Evolutionary conservation across 2,888 invertebrate genomes (phyloP), one percentile per base, ranked within the genome.

Genomic region (Polydrusus tereticollis): DNA sequence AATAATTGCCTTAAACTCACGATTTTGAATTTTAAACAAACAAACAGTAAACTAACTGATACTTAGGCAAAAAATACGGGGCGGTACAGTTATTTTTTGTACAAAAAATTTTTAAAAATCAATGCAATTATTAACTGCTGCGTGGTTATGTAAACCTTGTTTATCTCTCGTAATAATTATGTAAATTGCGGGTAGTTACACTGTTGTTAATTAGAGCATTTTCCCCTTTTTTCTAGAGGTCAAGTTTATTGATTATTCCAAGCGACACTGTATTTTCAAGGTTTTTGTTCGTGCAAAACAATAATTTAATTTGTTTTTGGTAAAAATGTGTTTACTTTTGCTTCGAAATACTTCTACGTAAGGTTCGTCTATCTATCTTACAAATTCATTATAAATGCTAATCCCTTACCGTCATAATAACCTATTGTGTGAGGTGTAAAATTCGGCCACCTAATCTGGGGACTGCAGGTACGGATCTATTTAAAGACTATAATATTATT

Each of bases 181-280:
- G 55, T 12, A 57, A 57, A 66, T 58, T 58, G 45, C 43, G 21
- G n/a, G 21, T 45, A 29, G 43, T 18, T 58, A 66, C 20, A 58
- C 8, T 66, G 26, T n/a, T 21, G 8, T 21, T 58, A 66, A 66
- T 66, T 41, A 66, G 33, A 21, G 36, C 43, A 58, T 66, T 66
- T 66, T 66, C 45, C 43, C 38, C 33, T 18, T 66, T 66, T 50
- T 38, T n/a, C n/a, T 68, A 68, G 52, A 68, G 68, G 68, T 68
- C 68, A 68, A 68, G 68, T 68, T 68, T 68, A 60, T 33, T 68
- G 59, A 20, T 36, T 66, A 45, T 12, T 58, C 45, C 18, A 43
- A 58, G 57, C 29, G 16, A 33, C 14, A 43, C 41, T 18, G 14
- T 26, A 52, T 38, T 65, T 23, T 21, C 23, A 33, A 26, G 55